Evolutionary conservation across 2,888 invertebrate species (phyloP).

Genomic region (Meteorus colon): DNA sequence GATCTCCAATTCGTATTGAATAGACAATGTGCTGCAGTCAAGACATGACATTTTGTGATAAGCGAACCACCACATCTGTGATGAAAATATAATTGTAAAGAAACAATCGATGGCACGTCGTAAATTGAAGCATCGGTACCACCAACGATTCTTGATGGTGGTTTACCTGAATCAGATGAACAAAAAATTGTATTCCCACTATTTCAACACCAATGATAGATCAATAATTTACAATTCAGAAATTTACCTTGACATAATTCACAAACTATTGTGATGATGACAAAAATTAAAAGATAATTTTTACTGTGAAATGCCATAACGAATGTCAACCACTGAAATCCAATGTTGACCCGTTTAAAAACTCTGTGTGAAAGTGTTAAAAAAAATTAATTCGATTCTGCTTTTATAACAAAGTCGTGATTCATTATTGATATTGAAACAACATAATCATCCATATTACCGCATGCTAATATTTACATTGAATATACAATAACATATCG

Average conservation of each 20-base stretch:
- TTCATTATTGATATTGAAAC: neutral
- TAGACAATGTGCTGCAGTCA: slow-evolving; percentile 55
- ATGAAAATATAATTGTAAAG: slow-evolving; percentile 43
- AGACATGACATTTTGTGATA: slow-evolving; percentile 47
- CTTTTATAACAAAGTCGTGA: neutral
- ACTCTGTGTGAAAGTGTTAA: neutral
- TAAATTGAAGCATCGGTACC: slow-evolving; percentile 41
- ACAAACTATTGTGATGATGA: neutral
- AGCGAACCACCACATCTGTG: slow-evolving; percentile 55
- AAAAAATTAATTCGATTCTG: neutral
- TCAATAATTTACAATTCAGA: neutral
- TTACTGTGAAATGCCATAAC: neutral
- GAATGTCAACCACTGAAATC: neutral
- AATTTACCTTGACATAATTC: neutral
- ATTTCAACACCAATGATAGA: neutral
- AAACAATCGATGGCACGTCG: slow-evolving; percentile 53
- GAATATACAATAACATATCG: too few relatives aligned
- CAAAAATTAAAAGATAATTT: neutral
- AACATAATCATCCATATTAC: neutral
- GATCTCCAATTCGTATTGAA: neutral
- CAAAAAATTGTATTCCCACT: neutral
- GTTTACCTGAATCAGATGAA: neutral
- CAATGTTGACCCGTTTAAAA: neutral
- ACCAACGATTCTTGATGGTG: slow-evolving; percentile 28
- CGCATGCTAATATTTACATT: too few relatives aligned